A percentile compares a stretch with the other conserved stretches of the same genome.
These are phyloP conservation scores for Hoplostethus atlanticus DNA, from an alignment of 2,797 vertebrate species.

Conservation along the genomic window DNA sequence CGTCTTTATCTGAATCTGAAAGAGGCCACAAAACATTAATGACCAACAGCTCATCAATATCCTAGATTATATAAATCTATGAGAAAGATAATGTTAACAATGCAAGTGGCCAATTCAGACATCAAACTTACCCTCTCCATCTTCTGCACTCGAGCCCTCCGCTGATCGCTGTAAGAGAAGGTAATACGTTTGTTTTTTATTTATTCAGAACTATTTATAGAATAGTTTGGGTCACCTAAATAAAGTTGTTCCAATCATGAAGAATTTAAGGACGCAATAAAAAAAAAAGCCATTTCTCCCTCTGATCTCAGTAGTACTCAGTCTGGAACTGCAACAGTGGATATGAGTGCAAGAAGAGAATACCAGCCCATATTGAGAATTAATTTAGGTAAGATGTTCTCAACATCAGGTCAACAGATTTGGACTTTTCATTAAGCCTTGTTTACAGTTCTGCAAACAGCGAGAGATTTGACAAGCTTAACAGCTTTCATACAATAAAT, in stretches of 20 bases:
- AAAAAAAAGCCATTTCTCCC: background rate
- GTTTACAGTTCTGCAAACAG: slow-evolving; percentile 4
- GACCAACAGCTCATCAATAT: background rate
- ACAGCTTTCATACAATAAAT: background rate
- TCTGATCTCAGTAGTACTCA: background rate
- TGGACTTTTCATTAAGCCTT: slow-evolving; percentile 1
- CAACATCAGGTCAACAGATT: background rate
- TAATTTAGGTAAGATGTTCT: background rate
- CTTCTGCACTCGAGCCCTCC: slow-evolving; percentile 96
- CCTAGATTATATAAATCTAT: background rate
- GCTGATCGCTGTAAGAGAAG: slow-evolving; percentile 90
- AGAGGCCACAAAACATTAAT: slow-evolving; percentile 21
- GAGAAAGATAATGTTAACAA: background rate
- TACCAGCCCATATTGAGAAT: background rate
- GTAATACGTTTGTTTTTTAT: background rate
- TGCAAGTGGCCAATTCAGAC: background rate
- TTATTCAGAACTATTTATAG: background rate
- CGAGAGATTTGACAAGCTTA: background rate
- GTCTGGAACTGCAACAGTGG: background rate
- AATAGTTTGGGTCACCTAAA: background rate
- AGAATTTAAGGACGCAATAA: background rate
- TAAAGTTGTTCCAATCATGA: background rate
- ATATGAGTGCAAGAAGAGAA: background rate
- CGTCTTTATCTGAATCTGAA: slow-evolving; percentile 96
- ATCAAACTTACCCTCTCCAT: slow-evolving; percentile 90